Evolutionary conservation across 2,888 invertebrate species (phyloP).

Genomic region (Trichogramma dendrolimi): DNA sequence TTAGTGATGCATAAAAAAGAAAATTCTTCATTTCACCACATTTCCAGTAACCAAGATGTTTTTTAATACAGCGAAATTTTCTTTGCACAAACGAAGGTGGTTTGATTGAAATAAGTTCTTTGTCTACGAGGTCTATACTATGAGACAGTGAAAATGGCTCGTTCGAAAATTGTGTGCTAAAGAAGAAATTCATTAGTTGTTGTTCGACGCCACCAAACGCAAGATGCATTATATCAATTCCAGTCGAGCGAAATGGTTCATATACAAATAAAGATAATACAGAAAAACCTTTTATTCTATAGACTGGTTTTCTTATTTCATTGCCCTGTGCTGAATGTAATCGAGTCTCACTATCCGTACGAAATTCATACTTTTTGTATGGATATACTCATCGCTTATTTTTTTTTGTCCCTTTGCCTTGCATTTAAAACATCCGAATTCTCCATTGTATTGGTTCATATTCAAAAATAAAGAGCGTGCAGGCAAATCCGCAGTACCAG

Average conservation of each 20-base stretch:
- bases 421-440: no score
- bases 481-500: neutral
- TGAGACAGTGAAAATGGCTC: neutral
- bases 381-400: neutral
- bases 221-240: neutral
- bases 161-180: neutral
- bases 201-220: neutral
- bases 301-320: neutral
- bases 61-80: neutral
- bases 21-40: neutral
- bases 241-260: neutral
- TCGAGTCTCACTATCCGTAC: neutral
- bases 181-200: neutral
- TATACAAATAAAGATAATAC: neutral
- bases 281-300: neutral
- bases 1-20: constrained; percentile 12
- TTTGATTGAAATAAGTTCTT: neutral
- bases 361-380: neutral
- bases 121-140: neutral
- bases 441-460: no score
- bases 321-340: neutral
- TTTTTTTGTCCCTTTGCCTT: no score
- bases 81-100: constrained; percentile 14
- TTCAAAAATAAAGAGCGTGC: neutral
- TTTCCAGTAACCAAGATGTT: constrained; percentile 1